A percentile compares a stretch with the other conserved stretches of the same genome.
These are phyloP conservation scores for Papilio polyxenes DNA, from an alignment of 1,140 invertebrate species.

Conservation along the genomic window DNA sequence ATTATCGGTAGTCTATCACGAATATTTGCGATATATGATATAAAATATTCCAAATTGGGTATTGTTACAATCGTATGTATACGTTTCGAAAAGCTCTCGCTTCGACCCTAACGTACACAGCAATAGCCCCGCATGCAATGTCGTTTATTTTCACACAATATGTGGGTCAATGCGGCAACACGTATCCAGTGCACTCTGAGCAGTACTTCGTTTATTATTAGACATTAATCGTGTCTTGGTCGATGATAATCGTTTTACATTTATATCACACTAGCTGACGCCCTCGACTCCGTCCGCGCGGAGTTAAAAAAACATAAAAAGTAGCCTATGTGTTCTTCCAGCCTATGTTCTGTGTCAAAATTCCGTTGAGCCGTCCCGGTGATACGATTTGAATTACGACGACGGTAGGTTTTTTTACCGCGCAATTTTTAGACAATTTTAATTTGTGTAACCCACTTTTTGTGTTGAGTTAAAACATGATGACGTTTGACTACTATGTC, in stretches of 20 bases:
- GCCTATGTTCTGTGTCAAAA: too few species aligned
- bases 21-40: too few species aligned
- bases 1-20: too few species aligned
- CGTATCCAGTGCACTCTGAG: conserved; percentile 58
- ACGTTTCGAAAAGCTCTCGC: background rate
- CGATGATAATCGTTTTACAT: conserved; percentile 42
- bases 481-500: background rate
- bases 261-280: background rate
- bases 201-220: conserved; percentile 59
- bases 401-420: background rate
- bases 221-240: conserved; percentile 56
- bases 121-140: conserved; percentile 42
- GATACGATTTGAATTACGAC: background rate
- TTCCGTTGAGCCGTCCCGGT: too few species aligned
- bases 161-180: conserved; percentile 73
- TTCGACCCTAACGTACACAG: conserved; percentile 41
- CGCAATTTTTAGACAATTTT: background rate
- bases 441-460: background rate
- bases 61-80: too few species aligned
- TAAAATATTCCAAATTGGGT: too few species aligned
- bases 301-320: too few species aligned
- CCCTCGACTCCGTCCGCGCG: too few species aligned
- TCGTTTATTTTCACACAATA: conserved; percentile 67
- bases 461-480: background rate
- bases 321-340: too few species aligned